Evolutionary conservation across 2,888 invertebrate genomes (phyloP).

Genomic region (Volucella zonaria): DNA sequence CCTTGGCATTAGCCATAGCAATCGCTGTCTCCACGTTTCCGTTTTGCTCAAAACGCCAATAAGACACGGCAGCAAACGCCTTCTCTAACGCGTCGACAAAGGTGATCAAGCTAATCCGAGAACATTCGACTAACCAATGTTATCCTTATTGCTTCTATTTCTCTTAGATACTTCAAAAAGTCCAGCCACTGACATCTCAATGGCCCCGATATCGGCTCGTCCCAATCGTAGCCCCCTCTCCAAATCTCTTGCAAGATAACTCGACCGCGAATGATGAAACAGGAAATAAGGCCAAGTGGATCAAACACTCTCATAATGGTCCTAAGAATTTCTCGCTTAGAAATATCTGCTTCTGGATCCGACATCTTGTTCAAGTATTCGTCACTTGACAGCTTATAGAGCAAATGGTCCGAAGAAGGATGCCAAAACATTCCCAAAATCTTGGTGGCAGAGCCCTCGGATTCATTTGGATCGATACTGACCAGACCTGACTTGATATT

Average conservation of each 20-base stretch:
- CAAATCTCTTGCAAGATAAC: slow-evolving; percentile 40
- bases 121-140: slow-evolving; percentile 1
- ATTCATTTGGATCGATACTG: too few species aligned
- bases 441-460: too few species aligned
- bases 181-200: slow-evolving; percentile 10
- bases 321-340: slow-evolving; percentile 34
- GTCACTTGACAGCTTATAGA: slow-evolving; percentile 14
- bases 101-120: slow-evolving; percentile 10
- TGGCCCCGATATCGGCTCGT: background rate
- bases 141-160: background rate
- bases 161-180: background rate
- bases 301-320: slow-evolving; percentile 40
- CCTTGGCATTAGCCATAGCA: slow-evolving; percentile 25
- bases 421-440: too few species aligned
- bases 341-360: background rate
- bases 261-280: slow-evolving; percentile 25
- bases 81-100: slow-evolving; percentile 45
- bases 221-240: slow-evolving; percentile 24
- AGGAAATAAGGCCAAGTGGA: slow-evolving; percentile 13
- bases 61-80: slow-evolving; percentile 38
- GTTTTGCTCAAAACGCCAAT: slow-evolving; percentile 28
- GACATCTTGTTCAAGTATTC: slow-evolving; percentile 4
- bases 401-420: background rate
- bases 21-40: slow-evolving; percentile 9
- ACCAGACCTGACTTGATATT: background rate